Conservation (phyloP, 2,797 vertebrate species). For the Potorous gilbertii region DNA sequence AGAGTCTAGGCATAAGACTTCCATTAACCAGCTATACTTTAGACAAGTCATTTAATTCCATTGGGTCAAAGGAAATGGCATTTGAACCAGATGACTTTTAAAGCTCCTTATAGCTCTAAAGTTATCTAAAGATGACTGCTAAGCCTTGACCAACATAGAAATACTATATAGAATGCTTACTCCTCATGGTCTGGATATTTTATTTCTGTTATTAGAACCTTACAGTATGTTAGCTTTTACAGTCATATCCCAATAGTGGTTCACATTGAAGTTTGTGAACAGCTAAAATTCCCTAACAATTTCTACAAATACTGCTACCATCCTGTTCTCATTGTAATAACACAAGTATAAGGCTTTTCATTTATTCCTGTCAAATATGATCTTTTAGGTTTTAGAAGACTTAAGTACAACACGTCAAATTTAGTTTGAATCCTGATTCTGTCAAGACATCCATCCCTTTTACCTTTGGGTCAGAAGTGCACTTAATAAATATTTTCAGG, state of each 20-base stretch:
- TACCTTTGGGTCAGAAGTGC: background rate
- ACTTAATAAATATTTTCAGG: background rate
- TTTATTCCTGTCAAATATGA: background rate
- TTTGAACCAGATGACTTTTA: background rate
- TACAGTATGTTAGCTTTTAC: background rate
- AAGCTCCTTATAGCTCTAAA: background rate
- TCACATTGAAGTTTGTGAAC: background rate
- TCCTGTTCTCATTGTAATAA: too few species aligned
- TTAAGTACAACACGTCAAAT: background rate
- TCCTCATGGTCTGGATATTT: background rate
- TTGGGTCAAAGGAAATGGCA: too few species aligned
- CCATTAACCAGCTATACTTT: background rate
- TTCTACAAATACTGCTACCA: background rate
- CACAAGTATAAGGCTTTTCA: background rate
- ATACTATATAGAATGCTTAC: background rate
- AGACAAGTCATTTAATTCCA: background rate
- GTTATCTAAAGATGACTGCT: too few species aligned
- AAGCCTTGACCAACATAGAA: background rate
- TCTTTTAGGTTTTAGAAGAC: background rate
- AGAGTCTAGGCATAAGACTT: background rate
- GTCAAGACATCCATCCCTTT: background rate
- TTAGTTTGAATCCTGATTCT: background rate
- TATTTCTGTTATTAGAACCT: background rate
- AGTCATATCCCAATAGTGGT: background rate
- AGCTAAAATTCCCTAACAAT: background rate